These are phyloP conservation scores for Chaunax sp. DNA, from an alignment of 2,797 vertebrate genomes.

Conservation along the genomic window DNA sequence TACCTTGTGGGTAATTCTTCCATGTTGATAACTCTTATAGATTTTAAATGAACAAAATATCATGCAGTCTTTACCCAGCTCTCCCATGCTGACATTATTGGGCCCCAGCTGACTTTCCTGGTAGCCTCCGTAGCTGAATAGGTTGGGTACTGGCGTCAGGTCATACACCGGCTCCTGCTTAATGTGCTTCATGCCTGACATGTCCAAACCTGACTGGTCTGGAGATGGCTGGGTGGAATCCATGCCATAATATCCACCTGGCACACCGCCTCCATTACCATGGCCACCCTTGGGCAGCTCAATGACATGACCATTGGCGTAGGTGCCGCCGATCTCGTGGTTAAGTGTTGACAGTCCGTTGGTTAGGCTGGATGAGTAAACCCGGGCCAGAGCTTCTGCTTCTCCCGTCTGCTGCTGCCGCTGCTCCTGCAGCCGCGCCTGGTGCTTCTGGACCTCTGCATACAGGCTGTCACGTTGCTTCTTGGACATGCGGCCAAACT, in stretches of 20 bases:
- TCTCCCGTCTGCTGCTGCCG: constrained; percentile 95
- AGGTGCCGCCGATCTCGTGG: constrained; percentile 91
- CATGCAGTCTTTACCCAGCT: constrained; percentile 88
- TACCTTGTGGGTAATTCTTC: constrained; percentile 39
- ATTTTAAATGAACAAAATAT: constrained; percentile 9
- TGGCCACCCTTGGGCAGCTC: constrained; percentile 93
- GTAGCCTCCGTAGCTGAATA: constrained; percentile 97
- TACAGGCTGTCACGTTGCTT: constrained; percentile 98
- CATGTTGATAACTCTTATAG: constrained; percentile 14
- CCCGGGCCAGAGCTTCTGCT: constrained; percentile 93
- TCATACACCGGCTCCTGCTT: constrained; percentile 99
- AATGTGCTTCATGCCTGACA: constrained; percentile 99
- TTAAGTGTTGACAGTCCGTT: constrained; percentile 92
- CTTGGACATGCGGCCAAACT: constrained; percentile 99
- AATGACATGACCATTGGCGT: constrained; percentile 94
- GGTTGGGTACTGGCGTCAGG: constrained; percentile 97
- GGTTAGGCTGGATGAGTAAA: constrained; percentile 93
- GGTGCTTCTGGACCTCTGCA: constrained; percentile 98
- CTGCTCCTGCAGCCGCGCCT: constrained; percentile 94
- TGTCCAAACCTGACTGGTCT: constrained; percentile 98
- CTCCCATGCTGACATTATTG: constrained; percentile 94
- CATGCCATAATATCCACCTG: constrained; percentile 90
- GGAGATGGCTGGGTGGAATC: constrained; percentile 98
- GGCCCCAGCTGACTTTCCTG: constrained; percentile 94
- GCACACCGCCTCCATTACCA: constrained; percentile 70